A percentile compares a stretch with the other conserved stretches of the same genome.
Conservation (phyloP, 2,888 invertebrate species). For the Lasioglossum figueresi region DNA sequence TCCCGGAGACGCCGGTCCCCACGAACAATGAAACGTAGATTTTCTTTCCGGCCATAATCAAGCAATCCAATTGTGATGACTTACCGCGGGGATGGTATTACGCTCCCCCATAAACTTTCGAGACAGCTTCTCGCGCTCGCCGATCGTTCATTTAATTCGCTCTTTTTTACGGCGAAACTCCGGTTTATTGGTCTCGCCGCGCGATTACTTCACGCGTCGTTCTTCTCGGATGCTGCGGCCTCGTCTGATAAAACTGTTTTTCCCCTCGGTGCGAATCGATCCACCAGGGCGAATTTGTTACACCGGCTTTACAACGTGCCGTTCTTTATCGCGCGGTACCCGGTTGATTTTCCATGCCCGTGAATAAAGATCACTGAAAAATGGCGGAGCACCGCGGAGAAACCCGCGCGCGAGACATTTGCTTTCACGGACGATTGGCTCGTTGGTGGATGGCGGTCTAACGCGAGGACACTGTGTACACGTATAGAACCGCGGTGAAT, state of each 20-base stretch:
- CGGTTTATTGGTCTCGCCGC: slow-evolving; percentile 35
- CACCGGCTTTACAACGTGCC: slow-evolving; percentile 5
- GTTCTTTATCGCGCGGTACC: slow-evolving; percentile 15
- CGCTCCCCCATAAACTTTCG: slow-evolving; percentile 65
- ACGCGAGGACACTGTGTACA: slow-evolving; percentile 43
- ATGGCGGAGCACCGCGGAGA: slow-evolving; percentile 21
- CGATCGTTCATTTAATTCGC: slow-evolving; percentile 50
- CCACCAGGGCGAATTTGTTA: slow-evolving; percentile 14
- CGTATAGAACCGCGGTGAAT: slow-evolving; percentile 55
- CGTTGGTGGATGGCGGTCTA: slow-evolving; percentile 41
- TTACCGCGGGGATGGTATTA: slow-evolving; percentile 51
- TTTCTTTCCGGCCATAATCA: slow-evolving; percentile 71
- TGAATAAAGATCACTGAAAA: slow-evolving; percentile 40
- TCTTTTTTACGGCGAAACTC: slow-evolving; percentile 34
- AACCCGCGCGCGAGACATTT: slow-evolving; percentile 52
- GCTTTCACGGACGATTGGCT: slow-evolving; percentile 57
- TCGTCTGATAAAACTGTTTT: slow-evolving; percentile 2
- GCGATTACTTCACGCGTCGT: slow-evolving; percentile 23
- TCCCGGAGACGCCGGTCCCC: slow-evolving; percentile 67
- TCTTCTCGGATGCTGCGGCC: neutral
- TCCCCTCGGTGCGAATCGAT: neutral
- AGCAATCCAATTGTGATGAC: slow-evolving; percentile 64
- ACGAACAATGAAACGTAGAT: slow-evolving; percentile 69
- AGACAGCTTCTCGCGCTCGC: slow-evolving; percentile 65
- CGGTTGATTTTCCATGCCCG: slow-evolving; percentile 38